Evolutionary conservation across 2,888 invertebrate species (phyloP).

Genomic region (Piscicola geometra): DNA sequence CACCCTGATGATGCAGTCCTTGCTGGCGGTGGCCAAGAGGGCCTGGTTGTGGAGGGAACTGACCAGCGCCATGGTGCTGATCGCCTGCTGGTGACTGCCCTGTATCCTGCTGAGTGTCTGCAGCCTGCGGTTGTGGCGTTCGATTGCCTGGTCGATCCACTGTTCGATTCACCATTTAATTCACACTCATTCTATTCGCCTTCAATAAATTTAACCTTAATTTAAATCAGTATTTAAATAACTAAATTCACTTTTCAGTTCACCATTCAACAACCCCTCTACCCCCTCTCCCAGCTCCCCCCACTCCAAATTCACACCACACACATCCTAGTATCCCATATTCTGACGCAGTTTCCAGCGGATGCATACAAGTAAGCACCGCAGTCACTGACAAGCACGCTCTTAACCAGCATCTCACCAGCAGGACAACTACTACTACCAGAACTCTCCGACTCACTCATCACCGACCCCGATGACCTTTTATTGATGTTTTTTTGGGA

Average conservation of each 20-base stretch:
- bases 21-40: conserved; percentile 57
- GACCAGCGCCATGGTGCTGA: conserved; percentile 71
- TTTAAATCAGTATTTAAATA: no score
- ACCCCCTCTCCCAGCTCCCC: no score
- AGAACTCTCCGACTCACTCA: neutral
- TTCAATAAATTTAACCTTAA: neutral
- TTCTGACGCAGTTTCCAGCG: conserved; percentile 72
- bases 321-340: conserved; percentile 73
- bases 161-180: no score
- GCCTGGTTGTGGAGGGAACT: conserved; percentile 58
- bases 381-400: conserved; percentile 63
- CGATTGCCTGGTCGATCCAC: no score
- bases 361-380: conserved; percentile 70
- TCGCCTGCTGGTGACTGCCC: conserved; percentile 74
- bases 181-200: neutral
- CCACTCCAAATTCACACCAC: no score
- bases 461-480: conserved; percentile 23
- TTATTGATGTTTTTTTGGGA: no score
- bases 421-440: conserved; percentile 58
- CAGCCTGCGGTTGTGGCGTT: no score
- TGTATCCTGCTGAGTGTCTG: conserved; percentile 68
- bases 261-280: neutral
- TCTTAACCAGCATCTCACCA: conserved; percentile 68
- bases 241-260: no score
- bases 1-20: conserved; percentile 77